Evolutionary conservation across 2,113 vertebrate species (phyloP), one percentile per base, ranked within the genome.

Genomic region (Pavo muticus): DNA sequence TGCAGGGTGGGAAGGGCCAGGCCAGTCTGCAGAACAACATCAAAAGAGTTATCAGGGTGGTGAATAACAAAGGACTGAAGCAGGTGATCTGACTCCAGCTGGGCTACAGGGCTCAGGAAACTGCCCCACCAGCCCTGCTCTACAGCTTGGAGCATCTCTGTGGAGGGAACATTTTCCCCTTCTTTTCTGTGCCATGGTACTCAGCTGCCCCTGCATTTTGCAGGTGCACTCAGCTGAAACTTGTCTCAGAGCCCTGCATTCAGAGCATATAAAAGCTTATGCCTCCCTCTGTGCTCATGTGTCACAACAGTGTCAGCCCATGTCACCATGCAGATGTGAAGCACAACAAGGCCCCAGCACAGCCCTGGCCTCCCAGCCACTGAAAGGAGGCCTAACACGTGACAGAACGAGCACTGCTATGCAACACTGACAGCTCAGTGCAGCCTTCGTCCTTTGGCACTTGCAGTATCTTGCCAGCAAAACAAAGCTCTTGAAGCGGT

Each of bases 201-300:
- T 84, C 79, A 88, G 75, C 90, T 71, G 76, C 47, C 69, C 69
- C 76, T 48, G 65, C 70, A 91, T 95, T 97, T 95, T 95, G 72
- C 85, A 74, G 72, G n/a, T 69, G 93, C 96, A 95, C 65, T 93
- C 79, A 93, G 50, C 93, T 96, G 96, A 93, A 90, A 94, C 95
- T 93, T 13, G 25, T 86, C 86, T 65, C 61, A 74, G 85, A 45
- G 83, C 42, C 79, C 52, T 52, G 37, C 44, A 95, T 95, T 96
- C 64, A 93, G 54, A 75, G 27, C 6, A 47, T n/a, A 95, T 91
- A 95, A 95, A 86, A 69, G 94, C 85, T 68, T 11, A 2, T 65
- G 60, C 88, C 74, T 85, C 95, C 95, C 47, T 8, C 94, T 91
- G 93, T 57, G 85, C 91, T 65, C 76, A 71, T 20, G 82, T 97